A percentile compares a stretch with the other conserved stretches of the same genome.
These are phyloP conservation scores for Coptodon bakossiorum DNA, from an alignment of 2,113 vertebrate species.

Conservation along the genomic window DNA sequence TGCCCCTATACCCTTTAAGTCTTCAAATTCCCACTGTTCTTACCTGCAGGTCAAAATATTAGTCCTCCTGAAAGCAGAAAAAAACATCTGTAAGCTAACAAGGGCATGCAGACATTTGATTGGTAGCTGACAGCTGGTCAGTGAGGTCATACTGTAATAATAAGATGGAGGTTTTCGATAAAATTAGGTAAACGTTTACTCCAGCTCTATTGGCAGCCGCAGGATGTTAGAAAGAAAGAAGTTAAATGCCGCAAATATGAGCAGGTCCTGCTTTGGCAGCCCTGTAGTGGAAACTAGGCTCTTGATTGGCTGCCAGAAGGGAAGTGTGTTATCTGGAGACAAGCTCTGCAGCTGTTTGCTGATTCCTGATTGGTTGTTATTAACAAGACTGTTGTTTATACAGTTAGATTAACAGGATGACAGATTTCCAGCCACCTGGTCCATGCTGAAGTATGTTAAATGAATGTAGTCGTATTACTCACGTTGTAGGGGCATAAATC, in stretches of 20 bases:
- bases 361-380: conserved; percentile 27
- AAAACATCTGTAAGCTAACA: neutral
- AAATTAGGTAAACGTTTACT: neutral
- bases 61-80: neutral
- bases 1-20: neutral
- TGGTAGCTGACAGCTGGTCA: neutral
- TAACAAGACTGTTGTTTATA: neutral
- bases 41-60: neutral
- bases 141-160: neutral
- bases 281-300: neutral
- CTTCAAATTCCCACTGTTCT: neutral
- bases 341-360: neutral
- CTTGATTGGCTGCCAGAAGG: conserved; percentile 42
- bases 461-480: neutral
- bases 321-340: conserved; percentile 43
- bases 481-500: fast-evolving
- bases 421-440: neutral
- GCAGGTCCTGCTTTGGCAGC: neutral
- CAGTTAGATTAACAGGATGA: neutral
- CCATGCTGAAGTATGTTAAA: neutral
- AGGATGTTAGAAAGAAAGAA: neutral
- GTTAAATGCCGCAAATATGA: neutral
- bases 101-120: neutral
- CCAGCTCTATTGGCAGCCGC: neutral
- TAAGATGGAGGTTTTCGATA: neutral